These are phyloP conservation scores for Heteromormyrus szaboi DNA, from an alignment of 2,797 vertebrate genomes.

Conservation along the genomic window DNA sequence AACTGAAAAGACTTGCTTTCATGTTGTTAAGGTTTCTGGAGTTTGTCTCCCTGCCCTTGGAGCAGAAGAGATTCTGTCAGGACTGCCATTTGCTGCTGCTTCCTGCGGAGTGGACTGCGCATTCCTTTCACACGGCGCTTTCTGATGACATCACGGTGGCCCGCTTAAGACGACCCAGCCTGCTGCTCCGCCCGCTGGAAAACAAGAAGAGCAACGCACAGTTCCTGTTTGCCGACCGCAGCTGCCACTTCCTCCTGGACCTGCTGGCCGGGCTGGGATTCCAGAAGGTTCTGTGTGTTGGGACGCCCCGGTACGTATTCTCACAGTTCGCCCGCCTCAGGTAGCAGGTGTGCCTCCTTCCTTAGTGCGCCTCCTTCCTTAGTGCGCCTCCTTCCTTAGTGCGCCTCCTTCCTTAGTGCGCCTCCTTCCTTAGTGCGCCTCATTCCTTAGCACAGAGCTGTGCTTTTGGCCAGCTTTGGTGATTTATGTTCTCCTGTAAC, in stretches of 20 bases:
- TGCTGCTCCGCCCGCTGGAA: conserved; percentile 72
- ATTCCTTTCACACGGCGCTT: conserved; percentile 57
- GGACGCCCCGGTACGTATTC: conserved; percentile 74
- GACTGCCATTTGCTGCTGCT: conserved; percentile 78
- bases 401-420: no score
- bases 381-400: no score
- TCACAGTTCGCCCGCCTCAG: not conserved
- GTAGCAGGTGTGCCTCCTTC: not conserved
- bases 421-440: not conserved
- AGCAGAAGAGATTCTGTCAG: conserved; percentile 75
- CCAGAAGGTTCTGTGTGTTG: conserved; percentile 79
- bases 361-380: not conserved
- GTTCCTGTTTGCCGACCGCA: conserved; percentile 86
- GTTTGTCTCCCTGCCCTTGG: conserved; percentile 59
- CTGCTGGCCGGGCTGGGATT: conserved; percentile 67
- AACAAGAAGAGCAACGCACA: conserved; percentile 95
- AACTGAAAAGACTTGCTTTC: not conserved
- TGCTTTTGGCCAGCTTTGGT: not conserved
- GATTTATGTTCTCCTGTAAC: not conserved
- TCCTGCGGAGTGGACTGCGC: conserved; percentile 59
- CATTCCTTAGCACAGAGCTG: not conserved
- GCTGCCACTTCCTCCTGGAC: conserved; percentile 74
- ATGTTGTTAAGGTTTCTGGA: conserved; percentile 60
- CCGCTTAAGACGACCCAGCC: conserved; percentile 73
- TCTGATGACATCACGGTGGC: conserved; percentile 49